These are phyloP conservation scores for Merops nubicus DNA, from an alignment of 2,113 vertebrate species.

Conservation along the genomic window DNA sequence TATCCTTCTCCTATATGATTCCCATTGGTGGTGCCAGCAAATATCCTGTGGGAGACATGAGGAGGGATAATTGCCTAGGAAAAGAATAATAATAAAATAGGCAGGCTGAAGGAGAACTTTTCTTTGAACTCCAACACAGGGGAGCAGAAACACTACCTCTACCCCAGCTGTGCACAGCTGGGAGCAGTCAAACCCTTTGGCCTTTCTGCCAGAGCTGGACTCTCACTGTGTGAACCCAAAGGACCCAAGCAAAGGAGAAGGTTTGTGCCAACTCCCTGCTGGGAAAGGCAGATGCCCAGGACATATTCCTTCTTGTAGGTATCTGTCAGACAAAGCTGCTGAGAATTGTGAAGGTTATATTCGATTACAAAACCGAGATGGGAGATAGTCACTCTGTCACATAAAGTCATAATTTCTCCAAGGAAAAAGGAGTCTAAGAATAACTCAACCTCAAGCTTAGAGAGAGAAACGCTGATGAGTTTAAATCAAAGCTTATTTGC, in stretches of 20 bases:
- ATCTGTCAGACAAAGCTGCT: background rate
- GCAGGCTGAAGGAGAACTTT: background rate
- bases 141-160: no score
- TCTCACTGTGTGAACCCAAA: background rate
- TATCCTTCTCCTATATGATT: background rate
- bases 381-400: background rate
- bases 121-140: accelerated
- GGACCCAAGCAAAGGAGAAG: background rate
- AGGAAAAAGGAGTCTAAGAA: conserved; percentile 19
- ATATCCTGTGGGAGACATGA: background rate
- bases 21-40: background rate
- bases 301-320: background rate
- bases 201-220: background rate
- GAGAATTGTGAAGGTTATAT: background rate
- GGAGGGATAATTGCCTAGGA: background rate
- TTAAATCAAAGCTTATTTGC: conserved; percentile 42
- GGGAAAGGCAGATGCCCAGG: background rate
- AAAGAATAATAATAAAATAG: background rate
- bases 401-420: background rate
- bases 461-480: conserved; percentile 3
- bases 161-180: accelerated
- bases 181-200: background rate
- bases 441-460: background rate
- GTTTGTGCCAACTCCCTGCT: background rate
- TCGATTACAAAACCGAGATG: background rate